Evolutionary conservation across 2,113 vertebrate genomes (phyloP).

Genomic region (Castor canadensis): DNA sequence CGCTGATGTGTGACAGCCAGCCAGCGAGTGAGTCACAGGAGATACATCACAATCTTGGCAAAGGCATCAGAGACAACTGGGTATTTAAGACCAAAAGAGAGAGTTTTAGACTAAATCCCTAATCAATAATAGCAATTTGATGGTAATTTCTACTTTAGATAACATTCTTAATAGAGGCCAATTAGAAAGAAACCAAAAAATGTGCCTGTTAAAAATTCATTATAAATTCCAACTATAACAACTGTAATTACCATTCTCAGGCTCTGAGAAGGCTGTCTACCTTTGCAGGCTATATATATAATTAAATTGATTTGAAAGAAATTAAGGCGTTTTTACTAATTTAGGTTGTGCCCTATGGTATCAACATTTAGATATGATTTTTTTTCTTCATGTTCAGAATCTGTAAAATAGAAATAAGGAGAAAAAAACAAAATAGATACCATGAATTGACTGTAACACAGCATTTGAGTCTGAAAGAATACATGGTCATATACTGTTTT

Average conservation of each 20-base stretch:
- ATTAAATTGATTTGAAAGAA: conserved; percentile 20
- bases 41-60: neutral
- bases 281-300: neutral
- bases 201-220: conserved; percentile 19
- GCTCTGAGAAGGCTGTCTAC: neutral
- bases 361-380: neutral
- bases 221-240: neutral
- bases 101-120: conserved; percentile 9
- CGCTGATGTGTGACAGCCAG: neutral
- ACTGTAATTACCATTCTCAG: neutral
- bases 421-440: neutral
- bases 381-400: neutral
- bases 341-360: neutral
- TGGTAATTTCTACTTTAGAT: conserved; percentile 47
- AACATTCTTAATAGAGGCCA: conserved; percentile 31
- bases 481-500: neutral
- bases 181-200: conserved; percentile 47
- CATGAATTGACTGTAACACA: neutral
- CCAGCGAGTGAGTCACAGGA: neutral
- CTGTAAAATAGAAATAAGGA: conserved; percentile 14
- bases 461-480: neutral
- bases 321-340: neutral
- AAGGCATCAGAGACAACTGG: neutral
- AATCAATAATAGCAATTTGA: conserved; percentile 33
- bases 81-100: conserved; percentile 2